phyloP scores from a whole-genome alignment of 2,113 vertebrate species.

The Laticauda colubrina region DNA sequence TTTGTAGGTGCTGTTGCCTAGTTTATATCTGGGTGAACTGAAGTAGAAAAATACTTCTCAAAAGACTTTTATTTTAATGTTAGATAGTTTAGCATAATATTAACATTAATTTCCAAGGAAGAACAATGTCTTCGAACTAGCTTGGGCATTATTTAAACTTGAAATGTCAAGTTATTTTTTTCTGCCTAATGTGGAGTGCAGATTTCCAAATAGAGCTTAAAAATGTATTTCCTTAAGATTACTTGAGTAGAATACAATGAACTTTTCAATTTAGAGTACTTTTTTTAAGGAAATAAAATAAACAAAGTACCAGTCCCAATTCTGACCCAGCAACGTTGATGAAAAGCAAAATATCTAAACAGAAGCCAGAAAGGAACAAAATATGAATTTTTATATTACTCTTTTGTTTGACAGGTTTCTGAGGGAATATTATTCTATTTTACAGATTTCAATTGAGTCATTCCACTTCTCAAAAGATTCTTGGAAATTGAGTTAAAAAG shows the following conservation, averaged over 20 bases:
- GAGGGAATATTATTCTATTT: neutral
- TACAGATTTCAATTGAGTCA: neutral
- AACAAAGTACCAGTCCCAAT: slow-evolving; percentile 23
- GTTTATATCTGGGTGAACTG: slow-evolving; percentile 23
- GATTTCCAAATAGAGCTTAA: slow-evolving; percentile 53
- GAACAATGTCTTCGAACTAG: slow-evolving; percentile 51
- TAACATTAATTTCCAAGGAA: slow-evolving; percentile 45
- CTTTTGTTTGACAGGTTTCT: slow-evolving; percentile 9
- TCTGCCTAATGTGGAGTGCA: slow-evolving; percentile 50
- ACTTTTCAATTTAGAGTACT: slow-evolving; percentile 41
- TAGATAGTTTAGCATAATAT: slow-evolving; percentile 39
- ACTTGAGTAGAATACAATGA: slow-evolving; percentile 52
- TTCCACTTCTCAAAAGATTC: neutral
- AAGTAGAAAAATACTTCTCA: neutral
- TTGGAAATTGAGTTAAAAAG: neutral
- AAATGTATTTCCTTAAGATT: slow-evolving; percentile 55
- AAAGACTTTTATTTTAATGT: slow-evolving; percentile 39
- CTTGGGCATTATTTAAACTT: slow-evolving; percentile 57
- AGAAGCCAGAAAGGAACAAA: neutral
- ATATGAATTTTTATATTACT: neutral
- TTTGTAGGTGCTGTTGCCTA: slow-evolving; percentile 23
- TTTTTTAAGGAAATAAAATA: neutral
- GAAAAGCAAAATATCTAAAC: neutral
- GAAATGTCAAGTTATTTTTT: slow-evolving; percentile 61
- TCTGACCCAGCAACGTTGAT: slow-evolving; percentile 27